A percentile compares a stretch with the other conserved stretches of the same genome.
Evolutionary conservation across 2,888 invertebrate species (phyloP).

Genomic region (Perdita meconis): DNA sequence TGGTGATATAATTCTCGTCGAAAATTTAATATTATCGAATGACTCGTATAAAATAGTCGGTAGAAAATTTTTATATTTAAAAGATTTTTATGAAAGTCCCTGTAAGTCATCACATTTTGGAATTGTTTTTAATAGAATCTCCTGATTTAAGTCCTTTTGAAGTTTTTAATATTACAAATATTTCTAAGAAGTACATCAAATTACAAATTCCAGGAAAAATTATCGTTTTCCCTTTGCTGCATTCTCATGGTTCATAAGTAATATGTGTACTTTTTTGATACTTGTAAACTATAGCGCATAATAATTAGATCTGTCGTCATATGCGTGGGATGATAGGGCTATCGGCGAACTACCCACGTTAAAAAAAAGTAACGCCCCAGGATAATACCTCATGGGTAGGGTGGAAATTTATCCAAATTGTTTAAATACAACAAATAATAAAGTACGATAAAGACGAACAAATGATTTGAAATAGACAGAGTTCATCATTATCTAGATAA

Average conservation of each 20-base stretch:
- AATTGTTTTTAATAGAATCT: too few relatives aligned
- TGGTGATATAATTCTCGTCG: too few relatives aligned
- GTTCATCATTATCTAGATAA: too few relatives aligned
- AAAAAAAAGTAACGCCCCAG: too few relatives aligned
- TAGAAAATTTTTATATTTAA: too few relatives aligned
- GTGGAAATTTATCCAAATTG: background rate
- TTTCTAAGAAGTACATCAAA: background rate
- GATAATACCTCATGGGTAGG: constrained; percentile 3
- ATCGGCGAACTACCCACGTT: constrained; percentile 1
- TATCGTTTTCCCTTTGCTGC: background rate
- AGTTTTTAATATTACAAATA: background rate
- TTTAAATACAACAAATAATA: constrained; percentile 5
- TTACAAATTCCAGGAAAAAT: constrained; percentile 4
- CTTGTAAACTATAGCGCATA: too few relatives aligned
- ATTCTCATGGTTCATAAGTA: constrained; percentile 5
- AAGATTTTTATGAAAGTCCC: too few relatives aligned
- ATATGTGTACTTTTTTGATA: background rate
- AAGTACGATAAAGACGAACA: too few relatives aligned
- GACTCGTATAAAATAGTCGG: too few relatives aligned
- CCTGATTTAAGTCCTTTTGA: constrained; percentile 1
- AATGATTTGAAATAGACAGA: too few relatives aligned
- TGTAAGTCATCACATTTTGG: too few relatives aligned
- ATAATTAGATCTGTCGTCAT: background rate
- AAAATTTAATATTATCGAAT: too few relatives aligned
- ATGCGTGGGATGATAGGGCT: constrained; percentile 13